phyloP scores from a whole-genome alignment of 2,113 vertebrate species.

The Entomyzon cyanotis region DNA sequence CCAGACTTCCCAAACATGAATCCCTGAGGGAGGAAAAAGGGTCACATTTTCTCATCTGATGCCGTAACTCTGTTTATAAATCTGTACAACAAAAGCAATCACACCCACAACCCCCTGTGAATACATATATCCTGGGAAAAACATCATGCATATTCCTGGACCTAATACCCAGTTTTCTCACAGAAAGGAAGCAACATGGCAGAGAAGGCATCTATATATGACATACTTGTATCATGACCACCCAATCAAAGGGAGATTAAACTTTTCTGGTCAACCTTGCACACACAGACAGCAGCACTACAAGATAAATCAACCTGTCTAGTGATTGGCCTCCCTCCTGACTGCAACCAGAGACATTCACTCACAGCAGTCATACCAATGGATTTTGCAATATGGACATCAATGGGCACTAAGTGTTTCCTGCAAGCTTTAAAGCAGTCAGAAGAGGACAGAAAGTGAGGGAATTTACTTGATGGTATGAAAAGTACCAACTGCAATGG shows the following conservation, averaged over 20 bases:
- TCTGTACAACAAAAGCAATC: background rate
- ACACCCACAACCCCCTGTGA: background rate
- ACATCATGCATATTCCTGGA: background rate
- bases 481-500: background rate
- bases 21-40: slow-evolving; percentile 53
- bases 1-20: slow-evolving; percentile 78
- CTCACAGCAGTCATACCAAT: background rate
- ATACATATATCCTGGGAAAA: background rate
- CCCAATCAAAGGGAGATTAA: background rate
- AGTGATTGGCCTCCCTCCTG: background rate
- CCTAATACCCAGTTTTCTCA: background rate
- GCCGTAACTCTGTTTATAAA: background rate
- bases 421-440: background rate
- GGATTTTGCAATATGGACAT: background rate
- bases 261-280: background rate
- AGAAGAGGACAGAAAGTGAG: background rate
- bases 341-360: background rate
- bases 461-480: background rate
- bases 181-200: background rate
- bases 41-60: background rate
- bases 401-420: background rate
- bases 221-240: background rate
- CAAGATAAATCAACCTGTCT: background rate
- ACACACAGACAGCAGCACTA: background rate
- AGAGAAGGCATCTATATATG: background rate